Base-by-base conservation (phyloP, 2,888 invertebrate species). In the Alcis repandata region DNA sequence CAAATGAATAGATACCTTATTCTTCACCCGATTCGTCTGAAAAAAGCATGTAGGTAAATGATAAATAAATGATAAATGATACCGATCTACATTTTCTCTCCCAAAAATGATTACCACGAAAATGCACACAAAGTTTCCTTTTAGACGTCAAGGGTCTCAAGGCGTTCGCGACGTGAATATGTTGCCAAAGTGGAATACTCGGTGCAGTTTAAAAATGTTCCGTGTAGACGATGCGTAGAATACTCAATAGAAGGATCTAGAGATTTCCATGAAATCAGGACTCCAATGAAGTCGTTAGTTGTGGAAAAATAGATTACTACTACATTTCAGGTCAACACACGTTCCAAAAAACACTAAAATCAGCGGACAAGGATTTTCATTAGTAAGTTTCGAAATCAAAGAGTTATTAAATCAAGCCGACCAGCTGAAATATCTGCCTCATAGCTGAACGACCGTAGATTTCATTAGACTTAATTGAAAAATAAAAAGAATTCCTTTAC, bases 391-490 rank as follows among this genome's bases (percentile, higher is more conserved):
- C 8, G 36, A 56, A 60, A 67, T 61, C 56, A 43, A 45, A 67
- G 57, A 67, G 67, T 67, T 71, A 70, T 70, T 56, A 66, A 70
- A 71, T 69, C 68, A 69, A 67, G 67, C 60, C 63, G 33, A 59
- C 62, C 58, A 43, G 57, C 72, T 63, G 70, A 77, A 79, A 78
- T 74, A 75, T 76, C 74, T 73, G 63, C 64, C 65, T 69, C 67
- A 61, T 59, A 64, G 71, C 72, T 67, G 67, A 68, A 74, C 68
- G 63, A 68, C 70, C 72, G 73, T 83, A 83, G 79, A 84, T 88
- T 89, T 86, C 87, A 88, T 87, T 87, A 85, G 78, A 86, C 78
- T 83, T 88, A 88, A 88, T 89, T 89, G 87, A 87, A 86, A 87
- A 88, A 86, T 86, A 86, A 87, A 85, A 87, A 84, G 85, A 83